Evolutionary conservation across 2,113 vertebrate species (phyloP), one percentile per base, ranked within the genome.

Genomic region (Bubo scandiacus): DNA sequence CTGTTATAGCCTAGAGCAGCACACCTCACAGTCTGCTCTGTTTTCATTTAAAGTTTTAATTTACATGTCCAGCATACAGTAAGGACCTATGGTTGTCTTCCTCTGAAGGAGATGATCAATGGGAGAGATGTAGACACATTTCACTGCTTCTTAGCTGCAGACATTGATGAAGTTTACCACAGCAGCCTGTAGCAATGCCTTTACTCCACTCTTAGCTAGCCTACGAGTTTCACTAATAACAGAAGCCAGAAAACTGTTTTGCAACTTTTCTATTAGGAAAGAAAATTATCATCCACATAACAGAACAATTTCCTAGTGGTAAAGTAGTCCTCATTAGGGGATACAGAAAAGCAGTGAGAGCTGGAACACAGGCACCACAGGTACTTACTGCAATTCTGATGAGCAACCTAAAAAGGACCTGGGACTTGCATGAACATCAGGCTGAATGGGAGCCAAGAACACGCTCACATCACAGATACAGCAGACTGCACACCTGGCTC

Each of bases 1-100:
- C 15, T 82, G 58, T 54, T 91, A 93, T 14, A 45, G 81, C 52
- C 13, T 17, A 36, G 21, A 52, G 47, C 55, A 63, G 52, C 23
- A 75, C 70, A 96, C 95, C 92, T 97, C 91, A 74, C 47, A 80
- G 90, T 74, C 94, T 93, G 71, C 91, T 95, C 61, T 11, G 45
- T 94, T 98, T 96, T 95, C 92, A 86, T 88, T 93, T 96, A 96
- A 96, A 95, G 88, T 92, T 97, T 96, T 92, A 61, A 49, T 97
- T 97, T 97, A 95, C 92, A 96, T 27, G 27, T 92, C 52, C 83
- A 87, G 73, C 43, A 17, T 42, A 93, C 49, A 45, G 55, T 85
- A 95, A 82, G 81, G 68, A 81, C 81, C 65, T 30, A 18, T 68
- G 90, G 94, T 95, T 96, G 90, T 75, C 81, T 96, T 97, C 86